These are phyloP conservation scores for Disparrhopalites patrizii DNA, from an alignment of 2,888 invertebrate genomes.

Conservation along the genomic window DNA sequence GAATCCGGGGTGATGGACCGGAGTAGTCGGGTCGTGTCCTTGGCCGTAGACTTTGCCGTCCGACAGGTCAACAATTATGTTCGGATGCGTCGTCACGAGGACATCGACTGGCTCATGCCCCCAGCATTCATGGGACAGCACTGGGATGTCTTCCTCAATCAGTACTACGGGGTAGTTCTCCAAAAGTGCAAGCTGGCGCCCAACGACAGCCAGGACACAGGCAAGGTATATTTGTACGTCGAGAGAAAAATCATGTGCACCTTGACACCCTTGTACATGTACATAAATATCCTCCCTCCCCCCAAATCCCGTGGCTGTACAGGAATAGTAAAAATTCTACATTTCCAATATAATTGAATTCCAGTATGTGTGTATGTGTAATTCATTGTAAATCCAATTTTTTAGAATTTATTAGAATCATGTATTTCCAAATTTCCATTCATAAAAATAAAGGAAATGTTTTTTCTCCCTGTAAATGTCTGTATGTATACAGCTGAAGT, in stretches of 20 bases:
- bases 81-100: constrained; percentile 59
- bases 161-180: constrained; percentile 64
- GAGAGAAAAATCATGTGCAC: no score
- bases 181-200: constrained; percentile 51
- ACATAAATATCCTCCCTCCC: no score
- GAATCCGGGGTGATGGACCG: constrained; percentile 53
- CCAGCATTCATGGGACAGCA: constrained; percentile 63
- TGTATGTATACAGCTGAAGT: constrained; percentile 52
- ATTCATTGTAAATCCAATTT: not conserved
- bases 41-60: constrained; percentile 74
- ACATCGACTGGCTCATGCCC: constrained; percentile 58
- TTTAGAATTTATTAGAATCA: not conserved
- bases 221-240: no score
- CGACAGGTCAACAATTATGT: constrained; percentile 68
- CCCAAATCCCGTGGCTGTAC: no score
- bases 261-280: no score
- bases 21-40: constrained; percentile 36
- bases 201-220: constrained; percentile 24
- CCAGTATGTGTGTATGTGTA: no score
- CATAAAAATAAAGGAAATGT: no score
- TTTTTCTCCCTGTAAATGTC: no score
- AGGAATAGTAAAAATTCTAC: no score
- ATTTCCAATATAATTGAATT: no score
- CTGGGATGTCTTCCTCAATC: constrained; percentile 80
- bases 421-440: not conserved